Evolutionary conservation across 37 sponge, comb jelly and placozoan genomes (phyloP), one percentile per base, ranked within the genome.

Genomic region (Ianthella basta): DNA sequence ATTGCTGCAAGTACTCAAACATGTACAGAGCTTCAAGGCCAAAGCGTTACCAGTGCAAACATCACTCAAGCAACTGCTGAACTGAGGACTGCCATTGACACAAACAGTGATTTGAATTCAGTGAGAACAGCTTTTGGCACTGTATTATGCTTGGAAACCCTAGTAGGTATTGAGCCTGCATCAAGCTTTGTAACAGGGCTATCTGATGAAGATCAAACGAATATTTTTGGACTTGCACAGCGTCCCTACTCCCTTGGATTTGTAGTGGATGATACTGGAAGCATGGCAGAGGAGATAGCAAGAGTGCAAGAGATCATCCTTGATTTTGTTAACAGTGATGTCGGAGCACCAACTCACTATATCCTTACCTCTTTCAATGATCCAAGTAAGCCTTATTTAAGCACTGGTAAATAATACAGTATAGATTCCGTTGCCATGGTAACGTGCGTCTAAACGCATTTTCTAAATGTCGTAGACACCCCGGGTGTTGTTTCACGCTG

Each of bases 181-280:
- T 18, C 14, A 2, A 24, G 12, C n/a, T 75, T 75, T 75, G 44
- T 41, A 3, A 24, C 6, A 16, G 39, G 37, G 2, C 78, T 75
- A 24, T 44, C 78, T 25, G 25, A 21, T 61, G 65, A 60, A 61
- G 53, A 34, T 39, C 27, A 37, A 15, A 53, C 67, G 14, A 82
- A 60, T 10, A 82, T 82, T 24, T 82, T 82, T 63, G 82, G 82
- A 18, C 15, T 82, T 21, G 35, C 36, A 0, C 10, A 35, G 24
- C 0, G 14, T 23, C 82, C 66, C 13, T 63, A 37, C 38, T 61
- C 82, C 1, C 44, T 82, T 14, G 82, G 44, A 0, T 82, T 82
- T 82, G 82, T 82, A 23, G 82, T 82, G 15, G 82, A 82, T 61
- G 82, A 82, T 25, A 82, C 82, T 20, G 82, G 82, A 38, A 82